phyloP scores from a whole-genome alignment of 2,113 vertebrate genomes.

The Pelmatolapia mariae region DNA sequence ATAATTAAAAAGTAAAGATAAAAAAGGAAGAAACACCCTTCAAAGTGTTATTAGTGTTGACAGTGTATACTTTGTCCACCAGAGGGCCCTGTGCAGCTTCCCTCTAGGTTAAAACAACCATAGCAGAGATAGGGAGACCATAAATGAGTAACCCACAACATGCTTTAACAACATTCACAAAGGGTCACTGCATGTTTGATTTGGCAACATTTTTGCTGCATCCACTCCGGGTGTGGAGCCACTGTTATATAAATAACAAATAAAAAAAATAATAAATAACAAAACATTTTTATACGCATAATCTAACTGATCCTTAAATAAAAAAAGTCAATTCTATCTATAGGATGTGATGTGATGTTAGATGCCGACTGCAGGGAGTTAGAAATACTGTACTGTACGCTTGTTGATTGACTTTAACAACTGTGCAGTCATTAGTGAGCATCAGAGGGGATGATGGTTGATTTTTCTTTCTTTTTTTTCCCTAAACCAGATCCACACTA shows the following conservation, averaged over 20 bases:
- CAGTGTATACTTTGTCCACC: background rate
- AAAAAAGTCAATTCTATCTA: background rate
- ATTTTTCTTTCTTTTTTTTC: background rate
- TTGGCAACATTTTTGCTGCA: background rate
- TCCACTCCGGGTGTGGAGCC: accelerated
- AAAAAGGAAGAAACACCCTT: background rate
- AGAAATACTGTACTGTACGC: background rate
- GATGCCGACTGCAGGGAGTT: background rate
- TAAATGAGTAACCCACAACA: background rate
- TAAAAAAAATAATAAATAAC: accelerated
- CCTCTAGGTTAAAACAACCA: background rate
- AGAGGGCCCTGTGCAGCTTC: background rate
- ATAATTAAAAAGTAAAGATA: background rate
- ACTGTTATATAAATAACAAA: background rate
- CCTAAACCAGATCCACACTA: background rate
- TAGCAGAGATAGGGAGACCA: background rate
- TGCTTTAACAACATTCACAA: background rate
- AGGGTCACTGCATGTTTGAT: background rate
- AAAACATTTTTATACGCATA: background rate
- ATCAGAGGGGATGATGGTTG: background rate
- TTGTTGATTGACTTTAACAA: background rate
- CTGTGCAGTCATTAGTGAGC: background rate
- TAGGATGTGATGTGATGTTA: background rate
- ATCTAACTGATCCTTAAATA: background rate
- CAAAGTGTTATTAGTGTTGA: background rate